These are phyloP conservation scores for Philypnodon macrostomus DNA, from an alignment of 2,797 vertebrate genomes.

Conservation along the genomic window DNA sequence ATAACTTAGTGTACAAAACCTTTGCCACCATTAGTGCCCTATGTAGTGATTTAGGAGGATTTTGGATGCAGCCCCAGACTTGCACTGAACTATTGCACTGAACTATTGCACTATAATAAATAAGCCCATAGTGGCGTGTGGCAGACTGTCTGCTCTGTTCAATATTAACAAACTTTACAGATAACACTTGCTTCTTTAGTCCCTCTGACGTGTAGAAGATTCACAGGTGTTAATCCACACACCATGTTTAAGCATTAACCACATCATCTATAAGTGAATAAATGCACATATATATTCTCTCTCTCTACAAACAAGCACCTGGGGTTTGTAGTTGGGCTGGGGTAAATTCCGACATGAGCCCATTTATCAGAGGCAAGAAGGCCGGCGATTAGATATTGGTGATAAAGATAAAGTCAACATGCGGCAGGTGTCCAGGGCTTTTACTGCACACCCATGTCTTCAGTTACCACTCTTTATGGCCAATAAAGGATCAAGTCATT, in stretches of 20 bases:
- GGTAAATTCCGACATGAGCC: constrained; percentile 75
- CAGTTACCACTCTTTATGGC: constrained; percentile 62
- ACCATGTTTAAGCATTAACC: constrained; percentile 65
- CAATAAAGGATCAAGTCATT: constrained; percentile 63
- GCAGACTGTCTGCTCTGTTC: constrained; percentile 34
- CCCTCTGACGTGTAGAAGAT: constrained; percentile 22
- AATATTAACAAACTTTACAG: constrained; percentile 27
- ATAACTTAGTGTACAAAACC: too few relatives aligned
- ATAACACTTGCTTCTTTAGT: constrained; percentile 29
- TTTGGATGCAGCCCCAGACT: background rate
- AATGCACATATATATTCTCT: constrained; percentile 43
- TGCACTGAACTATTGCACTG: background rate
- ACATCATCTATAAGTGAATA: constrained; percentile 46
- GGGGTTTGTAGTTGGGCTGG: constrained; percentile 49
- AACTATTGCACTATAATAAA: background rate
- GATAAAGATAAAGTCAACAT: constrained; percentile 90
- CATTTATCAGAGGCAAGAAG: constrained; percentile 81
- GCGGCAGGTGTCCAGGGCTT: constrained; percentile 82
- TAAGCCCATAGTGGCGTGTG: constrained; percentile 30
- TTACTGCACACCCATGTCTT: constrained; percentile 62
- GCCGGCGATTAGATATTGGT: constrained; percentile 83
- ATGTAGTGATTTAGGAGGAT: background rate
- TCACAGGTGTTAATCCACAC: constrained; percentile 26
- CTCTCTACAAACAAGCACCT: constrained; percentile 48
- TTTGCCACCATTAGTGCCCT: too few relatives aligned